Evolutionary conservation across 2,797 vertebrate genomes (phyloP), one percentile per base, ranked within the genome.

Genomic region (Pangasius macronema): DNA sequence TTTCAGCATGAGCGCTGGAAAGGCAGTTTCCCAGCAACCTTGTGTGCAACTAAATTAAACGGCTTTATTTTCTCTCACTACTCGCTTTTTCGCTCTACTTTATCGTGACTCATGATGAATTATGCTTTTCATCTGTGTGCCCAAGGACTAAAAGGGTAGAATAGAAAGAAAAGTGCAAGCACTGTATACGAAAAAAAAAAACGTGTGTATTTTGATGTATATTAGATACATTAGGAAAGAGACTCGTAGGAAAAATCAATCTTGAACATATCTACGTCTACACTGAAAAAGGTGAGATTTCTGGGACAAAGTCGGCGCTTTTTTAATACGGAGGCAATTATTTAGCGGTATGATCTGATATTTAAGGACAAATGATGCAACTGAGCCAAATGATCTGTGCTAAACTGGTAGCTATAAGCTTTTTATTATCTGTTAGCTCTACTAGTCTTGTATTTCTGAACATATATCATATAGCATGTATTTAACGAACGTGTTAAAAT

Each of bases 11-110:
- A 30, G 46, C 11, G 75, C 33, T 80, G 53, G 53, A 81, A 63
- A 53, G 51, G 75, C 83, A 73, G 79, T 82, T 88, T 82, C 87
- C 87, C 83, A 85, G 84, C 84, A 88, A 88, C 84, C 67, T 59
- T 59, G 57, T 82, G 55, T 88, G 51, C 7, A 39, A 82, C 77
- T 75, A 75, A 88, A 88, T 88, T 85, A 88, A 88, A 81, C 61
- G 6, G 61, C 76, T 85, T 75, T 85, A 85, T 75, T 88, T 61
- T 88, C 65, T 67, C 33, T n/a, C 36, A 30, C 59, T 20, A 20
- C 55, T 59, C 55, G 3, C 27, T 82, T 46, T 82, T 27, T 80
- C 20, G 65, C 24, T 70, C 33, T 59, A 36, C 51, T 80, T 68
- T 68, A 72, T 49, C 39, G 39, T 53, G 72, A 82, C 76, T 81